phyloP scores from a whole-genome alignment of 2,113 vertebrate species.

The Spermophilus dauricus region DNA sequence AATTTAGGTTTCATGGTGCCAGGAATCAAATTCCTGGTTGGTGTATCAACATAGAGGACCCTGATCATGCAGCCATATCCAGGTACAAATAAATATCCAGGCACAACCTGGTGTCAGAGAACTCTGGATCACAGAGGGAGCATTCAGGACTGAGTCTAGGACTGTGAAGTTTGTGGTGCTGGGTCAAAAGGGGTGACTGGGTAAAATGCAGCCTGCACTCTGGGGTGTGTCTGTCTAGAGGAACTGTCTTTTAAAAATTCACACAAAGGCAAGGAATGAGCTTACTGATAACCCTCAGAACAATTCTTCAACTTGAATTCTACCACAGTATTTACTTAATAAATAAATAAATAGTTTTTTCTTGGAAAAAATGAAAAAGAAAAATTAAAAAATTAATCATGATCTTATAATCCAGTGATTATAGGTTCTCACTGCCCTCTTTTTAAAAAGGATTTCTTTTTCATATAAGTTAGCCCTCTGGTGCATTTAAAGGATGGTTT shows the following conservation, averaged over 20 bases:
- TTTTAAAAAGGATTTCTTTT: neutral
- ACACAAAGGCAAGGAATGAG: neutral
- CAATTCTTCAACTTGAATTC: neutral
- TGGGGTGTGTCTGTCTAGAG: neutral
- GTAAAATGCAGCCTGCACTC: rapidly evolving
- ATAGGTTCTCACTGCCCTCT: neutral
- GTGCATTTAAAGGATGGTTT: neutral
- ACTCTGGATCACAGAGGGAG: neutral
- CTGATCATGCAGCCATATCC: neutral
- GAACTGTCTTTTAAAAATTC: neutral
- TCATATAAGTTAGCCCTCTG: neutral
- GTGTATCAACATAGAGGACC: rapidly evolving
- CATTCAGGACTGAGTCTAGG: neutral
- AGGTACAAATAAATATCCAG: no score
- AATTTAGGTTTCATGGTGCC: neutral
- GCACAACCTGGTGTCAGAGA: rapidly evolving
- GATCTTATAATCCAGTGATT: neutral
- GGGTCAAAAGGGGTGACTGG: neutral
- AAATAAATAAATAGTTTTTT: neutral
- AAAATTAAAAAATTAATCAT: neutral
- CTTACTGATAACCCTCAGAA: neutral
- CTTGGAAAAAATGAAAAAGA: constrained; percentile 30
- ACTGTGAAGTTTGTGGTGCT: neutral
- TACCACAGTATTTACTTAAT: neutral
- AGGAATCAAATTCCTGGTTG: neutral